phyloP scores from a whole-genome alignment of 2,113 vertebrate genomes.

The human region DNA sequence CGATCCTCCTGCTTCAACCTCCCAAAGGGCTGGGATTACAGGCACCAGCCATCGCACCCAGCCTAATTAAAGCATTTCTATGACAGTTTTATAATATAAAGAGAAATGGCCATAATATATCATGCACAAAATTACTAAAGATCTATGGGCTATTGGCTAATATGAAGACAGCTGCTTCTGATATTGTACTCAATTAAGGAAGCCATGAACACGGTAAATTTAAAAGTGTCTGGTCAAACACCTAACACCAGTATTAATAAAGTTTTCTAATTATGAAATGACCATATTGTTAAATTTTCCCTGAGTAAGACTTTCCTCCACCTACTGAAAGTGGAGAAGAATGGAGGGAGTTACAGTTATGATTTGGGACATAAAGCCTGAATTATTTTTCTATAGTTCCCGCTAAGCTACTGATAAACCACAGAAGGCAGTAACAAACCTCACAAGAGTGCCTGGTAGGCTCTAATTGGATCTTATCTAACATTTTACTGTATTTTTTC shows the following conservation, averaged over 20 bases:
- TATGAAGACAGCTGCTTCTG: neutral
- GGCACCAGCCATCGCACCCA: too few relatives aligned
- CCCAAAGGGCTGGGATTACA: too few relatives aligned
- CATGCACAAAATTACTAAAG: neutral
- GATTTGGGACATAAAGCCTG: neutral
- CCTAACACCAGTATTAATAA: neutral
- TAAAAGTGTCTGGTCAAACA: slow-evolving; percentile 1
- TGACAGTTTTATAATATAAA: neutral
- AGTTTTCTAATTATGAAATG: slow-evolving; percentile 9
- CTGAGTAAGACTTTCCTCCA: neutral
- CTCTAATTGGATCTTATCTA: neutral
- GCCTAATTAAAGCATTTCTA: neutral
- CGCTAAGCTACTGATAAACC: neutral
- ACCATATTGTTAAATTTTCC: neutral
- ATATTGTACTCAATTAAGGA: neutral
- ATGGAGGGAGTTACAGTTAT: neutral
- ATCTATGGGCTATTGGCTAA: neutral
- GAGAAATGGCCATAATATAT: neutral
- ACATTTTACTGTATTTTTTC: neutral
- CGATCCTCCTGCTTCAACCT: too few relatives aligned
- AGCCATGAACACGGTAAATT: neutral
- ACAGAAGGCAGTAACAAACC: neutral
- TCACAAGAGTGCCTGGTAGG: neutral
- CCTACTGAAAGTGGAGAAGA: neutral
- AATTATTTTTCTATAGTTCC: slow-evolving; percentile 34